phyloP scores from a whole-genome alignment of 2,888 invertebrate species.

The Apocheima hispidaria region DNA sequence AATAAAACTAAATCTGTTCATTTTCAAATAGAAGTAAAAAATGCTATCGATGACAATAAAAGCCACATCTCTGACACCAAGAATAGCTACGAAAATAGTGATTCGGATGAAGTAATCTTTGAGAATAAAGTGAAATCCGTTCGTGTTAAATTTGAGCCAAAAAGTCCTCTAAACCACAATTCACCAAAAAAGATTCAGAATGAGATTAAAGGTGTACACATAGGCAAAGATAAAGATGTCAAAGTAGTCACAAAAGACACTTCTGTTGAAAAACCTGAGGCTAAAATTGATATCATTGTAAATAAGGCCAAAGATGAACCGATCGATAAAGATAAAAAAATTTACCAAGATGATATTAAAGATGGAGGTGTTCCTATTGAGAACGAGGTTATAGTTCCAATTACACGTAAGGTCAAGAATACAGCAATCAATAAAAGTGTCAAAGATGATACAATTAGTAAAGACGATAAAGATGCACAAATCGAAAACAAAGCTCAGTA shows the following conservation, averaged over 20 bases:
- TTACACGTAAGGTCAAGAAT: not conserved
- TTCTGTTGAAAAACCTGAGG: not conserved
- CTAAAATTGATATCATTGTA: not conserved
- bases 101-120: constrained; percentile 1
- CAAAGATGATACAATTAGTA: too few relatives aligned
- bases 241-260: not conserved
- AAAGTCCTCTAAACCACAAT: not conserved
- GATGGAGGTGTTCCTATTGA: not conserved
- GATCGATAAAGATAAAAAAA: not conserved
- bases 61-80: not conserved
- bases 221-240: not conserved
- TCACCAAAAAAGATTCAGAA: not conserved
- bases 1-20: not conserved
- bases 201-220: not conserved
- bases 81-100: not conserved
- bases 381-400: not conserved
- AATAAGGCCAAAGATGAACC: not conserved
- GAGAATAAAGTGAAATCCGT: constrained; percentile 13
- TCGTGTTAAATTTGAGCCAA: constrained; percentile 8
- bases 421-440: not conserved
- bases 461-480: not conserved
- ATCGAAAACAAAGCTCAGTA: constrained; percentile 2
- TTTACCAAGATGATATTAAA: not conserved
- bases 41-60: not conserved
- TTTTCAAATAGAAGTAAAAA: not conserved